A percentile compares a stretch with the other conserved stretches of the same genome.
phyloP scores from a whole-genome alignment of 2,888 invertebrate species.

The Dynastes grantii region DNA sequence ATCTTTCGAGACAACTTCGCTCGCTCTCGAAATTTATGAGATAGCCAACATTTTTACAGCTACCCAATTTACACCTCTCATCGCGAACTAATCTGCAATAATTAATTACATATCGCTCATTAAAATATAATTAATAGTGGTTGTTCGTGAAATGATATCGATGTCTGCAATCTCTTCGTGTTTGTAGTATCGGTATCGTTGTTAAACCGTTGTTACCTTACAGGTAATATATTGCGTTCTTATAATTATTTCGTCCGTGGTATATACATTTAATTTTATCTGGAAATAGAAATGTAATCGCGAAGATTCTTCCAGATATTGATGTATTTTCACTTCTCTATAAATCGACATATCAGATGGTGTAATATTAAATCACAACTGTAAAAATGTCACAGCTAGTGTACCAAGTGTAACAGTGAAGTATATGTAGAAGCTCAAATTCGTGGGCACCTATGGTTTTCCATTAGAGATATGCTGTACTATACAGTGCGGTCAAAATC shows the following conservation, averaged over 20 bases:
- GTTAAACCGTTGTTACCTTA: slow-evolving; percentile 19
- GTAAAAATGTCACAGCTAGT: no score
- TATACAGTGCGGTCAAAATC: no score
- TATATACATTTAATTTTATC: slow-evolving; percentile 7
- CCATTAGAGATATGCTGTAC: no score
- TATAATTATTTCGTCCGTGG: slow-evolving; percentile 21
- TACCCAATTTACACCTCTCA: slow-evolving; percentile 52
- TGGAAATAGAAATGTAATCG: background rate
- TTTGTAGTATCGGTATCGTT: slow-evolving; percentile 17
- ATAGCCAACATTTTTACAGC: slow-evolving; percentile 49
- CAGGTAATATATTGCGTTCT: slow-evolving; percentile 11
- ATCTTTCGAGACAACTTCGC: slow-evolving; percentile 40
- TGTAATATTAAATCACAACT: no score
- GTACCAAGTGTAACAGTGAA: no score
- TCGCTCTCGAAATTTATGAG: slow-evolving; percentile 46
- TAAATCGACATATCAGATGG: no score
- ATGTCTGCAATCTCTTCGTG: slow-evolving; percentile 38
- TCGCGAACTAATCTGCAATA: slow-evolving; percentile 53
- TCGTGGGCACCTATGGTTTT: no score
- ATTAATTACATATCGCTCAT: slow-evolving; percentile 55
- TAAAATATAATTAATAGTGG: slow-evolving; percentile 56
- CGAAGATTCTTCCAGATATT: no score
- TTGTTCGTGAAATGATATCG: slow-evolving; percentile 41
- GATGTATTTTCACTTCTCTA: no score
- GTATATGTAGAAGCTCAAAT: no score